Evolutionary conservation across 2,113 vertebrate species (phyloP).

Genomic region (Phasianus colchicus): DNA sequence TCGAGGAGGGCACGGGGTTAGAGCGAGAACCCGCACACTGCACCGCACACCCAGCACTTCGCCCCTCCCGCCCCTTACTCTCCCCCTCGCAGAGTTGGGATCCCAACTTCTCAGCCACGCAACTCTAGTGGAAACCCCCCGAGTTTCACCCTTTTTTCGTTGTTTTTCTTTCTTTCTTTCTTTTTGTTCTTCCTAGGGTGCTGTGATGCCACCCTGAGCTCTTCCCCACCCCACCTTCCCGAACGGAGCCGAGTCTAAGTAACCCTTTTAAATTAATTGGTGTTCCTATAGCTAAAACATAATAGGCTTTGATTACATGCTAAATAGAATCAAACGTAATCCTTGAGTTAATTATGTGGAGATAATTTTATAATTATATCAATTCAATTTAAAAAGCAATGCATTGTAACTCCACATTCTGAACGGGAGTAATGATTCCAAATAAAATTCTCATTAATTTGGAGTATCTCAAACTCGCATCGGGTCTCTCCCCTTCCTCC

Average conservation of each 20-base stretch:
- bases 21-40: not conserved
- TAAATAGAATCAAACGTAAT: slow-evolving; percentile 85
- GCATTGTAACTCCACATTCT: slow-evolving; percentile 75
- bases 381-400: slow-evolving; percentile 81
- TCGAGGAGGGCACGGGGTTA: too few relatives aligned
- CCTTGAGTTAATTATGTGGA: slow-evolving; percentile 85
- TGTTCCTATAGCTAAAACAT: slow-evolving; percentile 84
- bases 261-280: slow-evolving; percentile 82
- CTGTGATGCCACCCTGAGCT: slow-evolving; percentile 6
- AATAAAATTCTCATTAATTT: slow-evolving; percentile 74
- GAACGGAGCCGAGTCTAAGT: slow-evolving; percentile 63
- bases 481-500: slow-evolving; percentile 34
- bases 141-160: not conserved
- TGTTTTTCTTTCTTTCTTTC: too few relatives aligned
- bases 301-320: slow-evolving; percentile 85
- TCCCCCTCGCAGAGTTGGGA: not conserved
- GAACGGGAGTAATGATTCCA: slow-evolving; percentile 68
- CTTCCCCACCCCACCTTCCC: not conserved
- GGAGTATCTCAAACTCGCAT: slow-evolving; percentile 52
- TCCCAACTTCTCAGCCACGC: not conserved
- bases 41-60: not conserved
- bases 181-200: not conserved
- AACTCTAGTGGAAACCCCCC: not conserved
- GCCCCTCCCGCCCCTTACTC: not conserved
- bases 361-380: slow-evolving; percentile 88